Conservation (phyloP, 2,888 invertebrate species). For the Sphecodes monilicornis region DNA sequence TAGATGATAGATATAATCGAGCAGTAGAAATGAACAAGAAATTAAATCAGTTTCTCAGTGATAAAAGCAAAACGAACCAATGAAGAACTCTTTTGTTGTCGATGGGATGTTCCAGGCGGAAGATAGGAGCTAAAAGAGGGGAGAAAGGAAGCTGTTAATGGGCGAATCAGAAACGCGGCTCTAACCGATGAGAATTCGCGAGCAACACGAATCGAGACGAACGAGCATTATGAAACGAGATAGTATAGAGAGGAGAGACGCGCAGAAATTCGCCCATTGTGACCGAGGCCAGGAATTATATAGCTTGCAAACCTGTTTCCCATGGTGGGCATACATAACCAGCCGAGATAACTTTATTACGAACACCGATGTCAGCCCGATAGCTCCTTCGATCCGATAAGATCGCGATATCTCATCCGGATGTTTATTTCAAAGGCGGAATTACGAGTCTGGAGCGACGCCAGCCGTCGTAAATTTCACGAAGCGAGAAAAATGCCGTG, state of each 20-base stretch:
- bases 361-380: constrained; percentile 66
- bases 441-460: constrained; percentile 82
- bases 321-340: constrained; percentile 57
- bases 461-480: constrained; percentile 82
- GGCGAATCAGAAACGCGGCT: constrained; percentile 19
- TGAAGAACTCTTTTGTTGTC: not conserved
- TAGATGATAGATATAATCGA: not conserved
- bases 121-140: not conserved
- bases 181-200: constrained; percentile 45
- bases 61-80: not conserved
- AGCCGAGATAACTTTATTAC: constrained; percentile 69
- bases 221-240: constrained; percentile 48
- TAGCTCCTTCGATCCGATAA: constrained; percentile 74
- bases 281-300: constrained; percentile 28
- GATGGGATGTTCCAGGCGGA: not conserved
- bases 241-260: constrained; percentile 29
- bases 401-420: constrained; percentile 75
- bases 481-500: constrained; percentile 82
- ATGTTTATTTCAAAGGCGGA: constrained; percentile 81
- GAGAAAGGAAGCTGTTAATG: constrained; percentile 37
- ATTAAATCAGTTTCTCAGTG: not conserved
- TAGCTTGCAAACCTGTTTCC: constrained; percentile 23
- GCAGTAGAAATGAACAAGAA: not conserved
- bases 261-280: constrained; percentile 42
- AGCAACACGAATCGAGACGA: constrained; percentile 28